Evolutionary conservation across 2,888 invertebrate species (phyloP), one percentile per base, ranked within the genome.

Genomic region (Dryococelus australis): DNA sequence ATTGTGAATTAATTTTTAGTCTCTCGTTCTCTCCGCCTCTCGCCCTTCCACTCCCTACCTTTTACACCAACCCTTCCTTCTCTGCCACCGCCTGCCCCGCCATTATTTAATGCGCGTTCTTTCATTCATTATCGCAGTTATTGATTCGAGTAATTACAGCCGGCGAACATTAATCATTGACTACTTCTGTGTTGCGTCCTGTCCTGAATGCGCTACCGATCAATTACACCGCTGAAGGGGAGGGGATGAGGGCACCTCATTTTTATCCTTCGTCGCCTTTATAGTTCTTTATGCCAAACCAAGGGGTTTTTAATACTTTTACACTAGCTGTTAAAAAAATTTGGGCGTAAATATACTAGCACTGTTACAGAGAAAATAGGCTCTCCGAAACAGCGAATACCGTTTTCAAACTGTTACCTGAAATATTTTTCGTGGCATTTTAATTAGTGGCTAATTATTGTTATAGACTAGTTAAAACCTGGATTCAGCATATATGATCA

Each of bases 131-230:
- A 83, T 83, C 83, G 43, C 13, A 83, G 83, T 43, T 35, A 83
- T 83, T 83, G 83, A 83, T 83, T 83, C 83, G 28, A 83, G 43
- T 83, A 83, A 83, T 83, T 83, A 65, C 65, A 65, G 65, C 65
- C n/a, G 13, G 65, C 65, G 65, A 65, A 10, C 65, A 65, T 65
- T 65, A 20, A 65, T 65, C 65, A 65, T 65, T 65, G 65, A 65
- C 65, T 65, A 65, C 65, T 65, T 65, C 65, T 65, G 65, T 65
- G 65, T 65, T 20, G 20, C 16, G 65, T 65, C 65, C 65, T 20
- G 65, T 16, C 65, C 65, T 16, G 65, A 8, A 65, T 65, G 65
- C 65, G 65, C 16, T 65, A 8, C 65, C 65, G 65, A 65, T 65
- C 65, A 65, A 20, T 65, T 65, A 65, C 65, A 65, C 16, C 16